Evolutionary conservation across 2,888 invertebrate species (phyloP).

Genomic region (Polylopha cassiicola): DNA sequence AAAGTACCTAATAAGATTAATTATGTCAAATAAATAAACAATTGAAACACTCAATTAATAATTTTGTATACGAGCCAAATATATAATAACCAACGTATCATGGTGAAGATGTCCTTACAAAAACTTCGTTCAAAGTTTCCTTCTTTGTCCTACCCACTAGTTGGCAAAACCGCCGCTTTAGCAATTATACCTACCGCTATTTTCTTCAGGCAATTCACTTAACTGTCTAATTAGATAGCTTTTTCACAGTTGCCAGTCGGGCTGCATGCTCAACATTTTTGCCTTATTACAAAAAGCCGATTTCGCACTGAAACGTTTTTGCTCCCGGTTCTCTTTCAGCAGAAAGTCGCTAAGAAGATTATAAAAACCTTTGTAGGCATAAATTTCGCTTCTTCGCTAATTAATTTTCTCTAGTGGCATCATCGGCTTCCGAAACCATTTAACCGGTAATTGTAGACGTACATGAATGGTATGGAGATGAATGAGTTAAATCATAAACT

Average conservation of each 20-base stretch:
- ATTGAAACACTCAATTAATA: too few relatives aligned
- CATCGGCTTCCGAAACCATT: too few relatives aligned
- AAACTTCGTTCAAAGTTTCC: conserved; percentile 25
- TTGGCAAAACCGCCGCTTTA: conserved; percentile 30
- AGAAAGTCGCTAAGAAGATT: conserved; percentile 1
- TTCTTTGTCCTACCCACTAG: conserved; percentile 25
- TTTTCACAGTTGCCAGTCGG: conserved; percentile 26
- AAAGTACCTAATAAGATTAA: too few relatives aligned
- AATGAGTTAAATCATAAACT: conserved; percentile 15
- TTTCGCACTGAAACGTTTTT: conserved; percentile 12
- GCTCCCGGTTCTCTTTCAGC: not conserved
- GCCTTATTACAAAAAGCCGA: conserved; percentile 15
- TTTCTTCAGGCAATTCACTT: conserved; percentile 44
- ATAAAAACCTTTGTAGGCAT: not conserved
- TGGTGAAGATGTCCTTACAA: conserved; percentile 24
- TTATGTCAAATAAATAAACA: too few relatives aligned
- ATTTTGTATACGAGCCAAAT: too few relatives aligned
- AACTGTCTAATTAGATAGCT: conserved; percentile 43
- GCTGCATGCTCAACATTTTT: conserved; percentile 21
- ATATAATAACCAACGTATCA: not conserved
- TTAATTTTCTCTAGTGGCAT: not conserved
- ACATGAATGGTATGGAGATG: conserved; percentile 15
- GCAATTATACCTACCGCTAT: conserved; percentile 44
- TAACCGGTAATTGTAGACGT: too few relatives aligned
- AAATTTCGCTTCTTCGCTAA: too few relatives aligned